Evolutionary conservation across 1,140 invertebrate genomes (phyloP), one percentile per base, ranked within the genome.

Genomic region (Halesus radiatus): DNA sequence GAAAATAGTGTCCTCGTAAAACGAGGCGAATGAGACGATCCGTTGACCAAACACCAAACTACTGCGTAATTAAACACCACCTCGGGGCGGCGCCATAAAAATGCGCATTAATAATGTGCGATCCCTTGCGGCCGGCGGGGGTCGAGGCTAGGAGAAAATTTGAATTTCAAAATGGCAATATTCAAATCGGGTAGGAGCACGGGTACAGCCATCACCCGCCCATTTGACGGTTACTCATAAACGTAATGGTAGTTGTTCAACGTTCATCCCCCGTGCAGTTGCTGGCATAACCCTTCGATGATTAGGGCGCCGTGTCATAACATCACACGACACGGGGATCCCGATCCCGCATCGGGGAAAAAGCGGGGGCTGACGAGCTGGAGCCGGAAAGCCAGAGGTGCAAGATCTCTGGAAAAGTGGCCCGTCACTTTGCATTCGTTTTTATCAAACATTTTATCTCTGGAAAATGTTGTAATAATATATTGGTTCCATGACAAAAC

Each of bases 191-290:
- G 76, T 22, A n/a, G n/a, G 29, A 32, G 26, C 23, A 70, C 23
- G 56, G 29, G 54, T 22, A 29, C 54, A 32, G 32, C 52, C 74
- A 81, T 81, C 80, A 64, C 74, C 56, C 62, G 75, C 37, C 75
- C 75, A 81, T 81, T 81, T 81, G 74, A 77, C 54, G 80, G 74
- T 81, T 73, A 78, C 62, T 81, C 80, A 74, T 81, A 81, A 78
- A 81, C 78, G 76, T 81, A 78, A 78, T 81, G 75, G 58, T 66
- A 15, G 74, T 45, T 45, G 37, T 45, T 13, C 37, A 45, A 45
- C 37, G 37, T 66, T 78, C 62, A 70, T 76, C 79, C 79, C 75
- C 32, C 23, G 50, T 60, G 68, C 76, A 78, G 52, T 78, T 56
- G 66, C 66, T 77, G 37, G 37, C 10, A 52, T 60, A 78, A 78